Base-by-base conservation (phyloP, 2,797 vertebrate genomes). In the Galagoides demidoff region DNA sequence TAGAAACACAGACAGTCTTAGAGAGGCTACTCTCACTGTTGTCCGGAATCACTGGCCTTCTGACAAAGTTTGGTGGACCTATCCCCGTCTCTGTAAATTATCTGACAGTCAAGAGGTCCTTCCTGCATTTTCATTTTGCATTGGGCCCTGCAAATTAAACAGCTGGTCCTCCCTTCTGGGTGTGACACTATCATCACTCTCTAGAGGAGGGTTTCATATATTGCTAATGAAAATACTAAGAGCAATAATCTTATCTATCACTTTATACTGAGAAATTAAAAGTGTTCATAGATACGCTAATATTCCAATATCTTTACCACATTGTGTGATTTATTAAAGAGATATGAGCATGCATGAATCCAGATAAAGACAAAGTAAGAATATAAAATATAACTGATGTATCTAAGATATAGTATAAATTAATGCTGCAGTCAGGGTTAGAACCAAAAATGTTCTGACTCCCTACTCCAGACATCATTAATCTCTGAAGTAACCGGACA, bases 221-320 rank as follows among this genome's bases (percentile, higher is more conserved):
- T 39, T 90, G 25, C 59, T 92, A 92, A 71, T 76, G 16, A 90
- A 82, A 71, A 85, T 25, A 39, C 3, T 66, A 93, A 74, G 6
- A 79, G 16, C 25, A 3, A 94, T 66, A n/a, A 71, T 87, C 31
- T 92, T 79, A 94, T 64, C 27, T 82, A 37, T 71, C 7, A 90
- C 11, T 76, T 89, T 93, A 43, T 45, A 61, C 55, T 68, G 31
- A 94, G 83, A 85, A 63, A 84, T 90, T 94, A 37, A 85, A 84
- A 89, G 37, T 89, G 66, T 70, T 78, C 29, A 87, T 52, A 73
- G 25, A 76, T 77, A 77, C 7, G 66, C 12, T 25, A 27, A 45
- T 22, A 92, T 89, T 82, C 34, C 3, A 19, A 57, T 43, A 76
- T 93, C 11, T 74, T 27, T 0, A 91, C 13, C 22, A 63, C 31